Evolutionary conservation across 2,888 invertebrate species (phyloP).

Genomic region (Drosophila longiperda): DNA sequence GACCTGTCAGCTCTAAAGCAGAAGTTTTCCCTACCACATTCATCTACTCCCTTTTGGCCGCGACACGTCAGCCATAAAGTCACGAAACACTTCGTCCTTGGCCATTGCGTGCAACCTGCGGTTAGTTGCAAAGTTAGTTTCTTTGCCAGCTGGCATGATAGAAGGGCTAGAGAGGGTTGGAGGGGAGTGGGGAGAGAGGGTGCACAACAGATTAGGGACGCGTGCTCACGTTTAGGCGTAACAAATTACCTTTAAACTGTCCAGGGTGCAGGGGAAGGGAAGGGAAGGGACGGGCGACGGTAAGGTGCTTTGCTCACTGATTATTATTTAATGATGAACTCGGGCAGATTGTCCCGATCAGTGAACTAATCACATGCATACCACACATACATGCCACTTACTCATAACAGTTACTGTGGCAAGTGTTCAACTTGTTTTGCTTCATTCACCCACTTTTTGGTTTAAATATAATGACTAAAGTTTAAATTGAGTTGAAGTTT

Average conservation of each 20-base stretch:
- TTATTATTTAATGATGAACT: constrained; percentile 80
- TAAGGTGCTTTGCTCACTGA: constrained; percentile 37
- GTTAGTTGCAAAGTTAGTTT: constrained; percentile 67
- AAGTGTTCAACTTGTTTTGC: neutral
- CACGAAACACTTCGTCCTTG: constrained; percentile 69
- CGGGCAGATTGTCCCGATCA: constrained; percentile 55
- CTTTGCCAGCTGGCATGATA: constrained; percentile 1
- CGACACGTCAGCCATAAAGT: constrained; percentile 80
- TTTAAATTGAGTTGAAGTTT: constrained; percentile 31
- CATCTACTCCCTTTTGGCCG: constrained; percentile 16
- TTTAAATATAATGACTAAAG: constrained; percentile 31
- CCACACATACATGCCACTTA: constrained; percentile 17
- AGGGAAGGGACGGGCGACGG: neutral
- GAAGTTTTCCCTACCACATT: constrained; percentile 5
- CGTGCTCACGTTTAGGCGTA: constrained; percentile 84
- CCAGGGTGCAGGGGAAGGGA: neutral
- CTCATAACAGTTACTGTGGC: constrained; percentile 12
- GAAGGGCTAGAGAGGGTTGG: neutral
- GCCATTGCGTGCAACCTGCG: constrained; percentile 69
- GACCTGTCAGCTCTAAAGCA: constrained; percentile 51
- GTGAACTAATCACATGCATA: constrained; percentile 54
- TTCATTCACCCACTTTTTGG: constrained; percentile 32
- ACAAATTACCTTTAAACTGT: constrained; percentile 82
- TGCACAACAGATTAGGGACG: constrained; percentile 54
- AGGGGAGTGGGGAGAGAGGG: neutral